Evolutionary conservation across 2,797 vertebrate genomes (phyloP).

Genomic region (Heliangelus exortis): DNA sequence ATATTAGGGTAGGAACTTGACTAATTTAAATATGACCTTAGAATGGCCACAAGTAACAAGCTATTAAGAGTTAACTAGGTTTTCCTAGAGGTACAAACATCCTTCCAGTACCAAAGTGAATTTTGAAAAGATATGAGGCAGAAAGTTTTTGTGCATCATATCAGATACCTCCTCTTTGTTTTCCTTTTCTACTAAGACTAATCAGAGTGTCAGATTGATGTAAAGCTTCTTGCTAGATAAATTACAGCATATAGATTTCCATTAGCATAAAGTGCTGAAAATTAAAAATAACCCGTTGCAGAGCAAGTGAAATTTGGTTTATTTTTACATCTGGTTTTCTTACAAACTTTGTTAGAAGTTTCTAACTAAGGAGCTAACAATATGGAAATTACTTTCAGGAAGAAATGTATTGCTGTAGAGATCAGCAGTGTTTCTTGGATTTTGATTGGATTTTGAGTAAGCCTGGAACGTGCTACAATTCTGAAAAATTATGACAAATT

Average conservation of each 20-base stretch:
- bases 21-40: not conserved
- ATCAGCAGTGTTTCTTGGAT: not conserved
- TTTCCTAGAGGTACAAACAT: not conserved
- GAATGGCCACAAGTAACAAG: not conserved
- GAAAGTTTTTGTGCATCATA: not conserved
- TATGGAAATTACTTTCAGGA: not conserved
- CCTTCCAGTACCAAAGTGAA: not conserved
- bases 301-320: constrained; percentile 48
- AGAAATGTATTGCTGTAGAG: not conserved
- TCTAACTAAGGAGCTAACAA: not conserved
- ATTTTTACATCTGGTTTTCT: constrained; percentile 33
- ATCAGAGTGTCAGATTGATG: constrained; percentile 58
- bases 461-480: not conserved
- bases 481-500: not conserved
- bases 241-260: constrained; percentile 47
- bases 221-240: constrained; percentile 49
- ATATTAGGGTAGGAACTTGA: not conserved
- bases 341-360: not conserved
- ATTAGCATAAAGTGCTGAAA: constrained; percentile 29
- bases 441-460: not conserved
- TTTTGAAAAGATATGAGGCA: not conserved
- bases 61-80: not conserved
- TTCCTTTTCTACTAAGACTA: constrained; percentile 50
- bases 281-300: constrained; percentile 46
- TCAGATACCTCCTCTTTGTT: constrained; percentile 9